These are phyloP conservation scores for Heliconius ethilla DNA, from an alignment of 2,888 invertebrate genomes.

Conservation along the genomic window DNA sequence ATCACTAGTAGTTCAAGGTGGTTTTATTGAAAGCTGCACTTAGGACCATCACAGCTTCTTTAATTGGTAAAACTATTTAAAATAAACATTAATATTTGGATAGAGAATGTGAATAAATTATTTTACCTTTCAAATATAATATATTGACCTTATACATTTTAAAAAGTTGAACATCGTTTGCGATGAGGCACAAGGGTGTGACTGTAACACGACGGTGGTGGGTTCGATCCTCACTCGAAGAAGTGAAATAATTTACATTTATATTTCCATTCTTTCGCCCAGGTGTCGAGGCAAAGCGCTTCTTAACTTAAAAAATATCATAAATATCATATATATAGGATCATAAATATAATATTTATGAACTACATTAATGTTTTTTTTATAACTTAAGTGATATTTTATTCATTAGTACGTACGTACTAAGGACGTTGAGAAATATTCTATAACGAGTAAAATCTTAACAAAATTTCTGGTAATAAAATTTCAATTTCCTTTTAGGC, in stretches of 20 bases:
- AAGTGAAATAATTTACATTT: too few species aligned
- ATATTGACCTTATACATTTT: background rate
- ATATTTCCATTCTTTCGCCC: too few species aligned
- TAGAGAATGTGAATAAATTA: background rate
- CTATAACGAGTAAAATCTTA: conserved; percentile 13
- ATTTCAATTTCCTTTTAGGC: conserved; percentile 19
- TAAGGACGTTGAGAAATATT: conserved; percentile 28
- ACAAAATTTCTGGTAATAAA: conserved; percentile 1
- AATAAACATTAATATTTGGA: background rate
- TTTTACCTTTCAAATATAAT: background rate
- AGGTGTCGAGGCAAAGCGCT: too few species aligned
- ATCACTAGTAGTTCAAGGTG: conserved; percentile 23
- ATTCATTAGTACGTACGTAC: background rate
- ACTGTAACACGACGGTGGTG: too few species aligned
- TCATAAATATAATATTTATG: background rate
- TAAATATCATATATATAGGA: too few species aligned
- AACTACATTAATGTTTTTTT: background rate
- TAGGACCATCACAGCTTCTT: background rate
- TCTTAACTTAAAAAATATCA: too few species aligned
- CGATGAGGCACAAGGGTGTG: too few species aligned
- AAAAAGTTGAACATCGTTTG: too few species aligned
- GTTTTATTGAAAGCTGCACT: conserved; percentile 6
- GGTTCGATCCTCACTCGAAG: too few species aligned
- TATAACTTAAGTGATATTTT: background rate
- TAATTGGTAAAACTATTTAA: conserved; percentile 7